phyloP scores from a whole-genome alignment of 2,113 vertebrate species.

The Anthoscopus minutus region DNA sequence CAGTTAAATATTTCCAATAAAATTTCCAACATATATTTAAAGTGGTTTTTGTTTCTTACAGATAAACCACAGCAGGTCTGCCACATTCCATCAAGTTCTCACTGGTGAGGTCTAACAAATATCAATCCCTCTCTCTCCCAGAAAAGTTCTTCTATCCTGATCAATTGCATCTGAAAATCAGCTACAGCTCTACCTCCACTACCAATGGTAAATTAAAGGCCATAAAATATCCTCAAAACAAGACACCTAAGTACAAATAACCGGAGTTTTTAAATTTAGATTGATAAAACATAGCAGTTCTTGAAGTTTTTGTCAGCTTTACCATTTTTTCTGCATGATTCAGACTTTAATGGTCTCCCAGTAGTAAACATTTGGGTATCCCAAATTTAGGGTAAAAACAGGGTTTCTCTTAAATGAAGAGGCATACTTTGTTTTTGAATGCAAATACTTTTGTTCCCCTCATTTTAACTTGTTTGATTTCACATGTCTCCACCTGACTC shows the following conservation, averaged over 20 bases:
- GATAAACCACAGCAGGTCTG: not conserved
- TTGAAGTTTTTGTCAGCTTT: not conserved
- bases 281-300: not conserved
- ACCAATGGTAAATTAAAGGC: not conserved
- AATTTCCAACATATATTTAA: not conserved
- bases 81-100: not conserved
- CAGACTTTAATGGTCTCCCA: not conserved
- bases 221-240: not conserved
- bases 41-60: fast-evolving
- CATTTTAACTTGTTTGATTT: not conserved
- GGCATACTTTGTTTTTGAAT: not conserved
- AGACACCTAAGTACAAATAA: not conserved
- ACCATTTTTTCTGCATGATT: not conserved
- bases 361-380: not conserved
- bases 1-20: not conserved
- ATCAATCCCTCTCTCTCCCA: not conserved
- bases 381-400: not conserved
- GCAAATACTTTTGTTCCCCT: not conserved
- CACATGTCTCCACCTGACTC: not conserved
- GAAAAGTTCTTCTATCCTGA: not conserved
- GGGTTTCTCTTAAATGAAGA: not conserved
- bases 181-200: not conserved
- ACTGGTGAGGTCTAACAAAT: not conserved
- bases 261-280: not conserved
- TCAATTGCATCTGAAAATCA: not conserved